These are phyloP conservation scores for Pelochelys cantorii DNA, from an alignment of 2,797 vertebrate species.

Conservation along the genomic window DNA sequence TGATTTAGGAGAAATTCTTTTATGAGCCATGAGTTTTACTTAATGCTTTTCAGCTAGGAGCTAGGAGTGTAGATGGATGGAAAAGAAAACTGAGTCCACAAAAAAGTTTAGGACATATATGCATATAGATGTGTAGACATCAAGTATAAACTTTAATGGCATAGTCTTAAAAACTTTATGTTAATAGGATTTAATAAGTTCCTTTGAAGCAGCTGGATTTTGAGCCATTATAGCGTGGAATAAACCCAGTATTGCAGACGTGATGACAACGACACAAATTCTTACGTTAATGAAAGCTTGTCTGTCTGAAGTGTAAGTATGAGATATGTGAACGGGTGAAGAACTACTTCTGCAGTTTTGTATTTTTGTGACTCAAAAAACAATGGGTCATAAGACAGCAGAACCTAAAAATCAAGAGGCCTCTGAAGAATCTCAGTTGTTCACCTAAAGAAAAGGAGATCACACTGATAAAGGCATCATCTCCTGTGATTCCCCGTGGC, in stretches of 20 bases:
- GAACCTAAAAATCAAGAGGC: neutral
- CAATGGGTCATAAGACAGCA: neutral
- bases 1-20: neutral
- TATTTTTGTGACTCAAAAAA: neutral
- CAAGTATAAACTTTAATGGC: neutral
- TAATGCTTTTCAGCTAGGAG: neutral
- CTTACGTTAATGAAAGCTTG: neutral
- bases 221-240: neutral
- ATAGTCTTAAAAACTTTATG: neutral
- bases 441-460: neutral
- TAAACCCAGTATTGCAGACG: neutral
- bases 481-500: neutral
- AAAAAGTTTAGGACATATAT: neutral
- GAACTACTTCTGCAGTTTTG: neutral
- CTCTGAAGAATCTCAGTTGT: neutral
- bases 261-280: neutral
- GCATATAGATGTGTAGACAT: neutral
- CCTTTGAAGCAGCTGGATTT: neutral
- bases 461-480: neutral
- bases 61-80: neutral
- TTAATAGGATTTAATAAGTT: neutral
- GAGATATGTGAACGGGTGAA: neutral
- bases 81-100: neutral
- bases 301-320: neutral
- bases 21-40: rapidly evolving